Base-by-base conservation (phyloP, 30 jellyfish, hydroid and myxozoan genomes). In the Hydractinia symbiolongicarpus region DNA sequence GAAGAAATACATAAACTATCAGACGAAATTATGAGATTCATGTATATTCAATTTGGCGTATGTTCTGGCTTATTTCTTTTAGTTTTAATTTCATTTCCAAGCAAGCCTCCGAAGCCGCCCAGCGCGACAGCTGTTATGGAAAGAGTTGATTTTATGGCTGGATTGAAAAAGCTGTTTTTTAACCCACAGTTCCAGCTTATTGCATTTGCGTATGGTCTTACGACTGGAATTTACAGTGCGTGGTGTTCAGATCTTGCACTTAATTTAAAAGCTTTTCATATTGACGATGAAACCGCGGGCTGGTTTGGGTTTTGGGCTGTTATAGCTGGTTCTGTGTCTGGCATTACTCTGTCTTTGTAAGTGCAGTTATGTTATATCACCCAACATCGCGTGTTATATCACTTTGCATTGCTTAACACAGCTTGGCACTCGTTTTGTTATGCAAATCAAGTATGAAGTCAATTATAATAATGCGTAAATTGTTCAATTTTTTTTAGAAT, bases 231-330 rank as follows among this genome's bases (percentile, higher is more conserved):
- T 4, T 94, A 94, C 81, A 94, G 99, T 82, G 99, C 99, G 9
- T 94, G 99, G 99, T 94, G 99, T 81, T 94, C 99, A 8, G 99
- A 94, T 81, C 86, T 94, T 4, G 99, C 96, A 55, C 55, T 94
- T 61, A 94, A 94, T 83, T 84, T 94, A 66, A 71, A 88, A 56
- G 96, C 82, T 11, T 94, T 84, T 75, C 53, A 74, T 72, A 88
- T 94, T 60, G 84, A 77, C 53, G 95, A 94, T 75, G 80, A 88
- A 54, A 86, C 87, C 50, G 96, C 99, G 49, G 83, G 99, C 56
- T 83, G 96, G 96, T 75, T 94, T 79, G 99, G 99, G 8, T 94
- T 94, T 79, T 94, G 96, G 96, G 99, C 99, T 15, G 96, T 94
- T 44, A 78, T 94, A 53, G 99, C 96, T 76, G 99, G 99, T 54